Conservation (phyloP, 2,113 vertebrate genomes). For the Dicaeum eximium region DNA sequence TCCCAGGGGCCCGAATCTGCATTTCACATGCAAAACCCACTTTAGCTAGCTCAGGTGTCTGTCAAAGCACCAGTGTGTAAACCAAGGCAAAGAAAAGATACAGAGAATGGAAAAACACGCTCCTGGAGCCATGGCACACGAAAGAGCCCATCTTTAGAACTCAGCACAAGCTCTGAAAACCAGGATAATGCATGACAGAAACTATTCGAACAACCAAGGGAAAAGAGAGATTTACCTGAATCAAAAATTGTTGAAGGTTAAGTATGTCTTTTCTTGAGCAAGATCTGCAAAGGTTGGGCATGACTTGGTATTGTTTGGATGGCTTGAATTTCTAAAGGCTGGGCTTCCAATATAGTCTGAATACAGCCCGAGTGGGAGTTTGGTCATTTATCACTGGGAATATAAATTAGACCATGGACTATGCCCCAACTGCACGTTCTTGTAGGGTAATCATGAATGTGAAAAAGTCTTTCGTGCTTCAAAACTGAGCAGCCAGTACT, state of each 20-base stretch:
- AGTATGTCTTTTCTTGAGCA: neutral
- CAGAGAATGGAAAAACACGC: neutral
- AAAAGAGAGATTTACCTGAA: neutral
- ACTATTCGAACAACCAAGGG: neutral
- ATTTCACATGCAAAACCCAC: neutral
- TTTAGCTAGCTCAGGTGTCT: neutral
- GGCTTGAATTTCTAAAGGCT: neutral
- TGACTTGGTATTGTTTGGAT: neutral
- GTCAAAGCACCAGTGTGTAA: neutral
- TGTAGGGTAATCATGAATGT: neutral
- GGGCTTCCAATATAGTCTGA: neutral
- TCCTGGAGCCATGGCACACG: neutral
- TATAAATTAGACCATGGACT: neutral
- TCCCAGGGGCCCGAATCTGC: neutral
- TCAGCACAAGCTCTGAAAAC: neutral
- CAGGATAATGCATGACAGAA: fast-evolving
- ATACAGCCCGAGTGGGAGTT: neutral
- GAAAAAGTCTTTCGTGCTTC: neutral
- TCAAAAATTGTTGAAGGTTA: neutral
- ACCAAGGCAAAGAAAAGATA: neutral
- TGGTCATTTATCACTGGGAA: neutral
- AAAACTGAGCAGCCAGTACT: neutral
- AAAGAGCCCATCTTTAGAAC: neutral
- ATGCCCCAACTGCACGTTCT: neutral
- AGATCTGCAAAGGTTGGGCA: neutral